A percentile compares a stretch with the other conserved stretches of the same genome.
phyloP scores from a whole-genome alignment of 2,113 vertebrate species.

The Chaetura pelagica region DNA sequence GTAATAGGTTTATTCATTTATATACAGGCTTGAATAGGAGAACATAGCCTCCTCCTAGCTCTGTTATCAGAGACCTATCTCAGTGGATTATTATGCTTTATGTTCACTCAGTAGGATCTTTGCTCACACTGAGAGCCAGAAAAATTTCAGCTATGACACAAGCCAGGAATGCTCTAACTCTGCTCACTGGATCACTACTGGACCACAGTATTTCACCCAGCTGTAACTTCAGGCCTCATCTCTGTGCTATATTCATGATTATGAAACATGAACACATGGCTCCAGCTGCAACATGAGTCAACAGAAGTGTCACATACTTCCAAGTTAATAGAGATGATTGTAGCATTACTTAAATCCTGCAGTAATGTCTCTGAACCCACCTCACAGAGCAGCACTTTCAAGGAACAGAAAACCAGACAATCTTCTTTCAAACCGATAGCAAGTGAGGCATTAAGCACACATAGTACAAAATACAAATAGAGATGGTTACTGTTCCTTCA shows the following conservation, averaged over 20 bases:
- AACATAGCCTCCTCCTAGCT: background rate
- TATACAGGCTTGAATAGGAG: background rate
- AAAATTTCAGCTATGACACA: background rate
- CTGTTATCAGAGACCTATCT: background rate
- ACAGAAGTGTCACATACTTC: background rate
- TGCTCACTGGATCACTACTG: background rate
- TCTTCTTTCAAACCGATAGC: background rate
- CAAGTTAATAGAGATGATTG: background rate
- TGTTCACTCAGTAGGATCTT: background rate
- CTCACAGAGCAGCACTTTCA: background rate
- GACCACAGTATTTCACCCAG: background rate
- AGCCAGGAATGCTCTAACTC: background rate
- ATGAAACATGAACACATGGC: background rate
- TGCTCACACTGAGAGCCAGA: background rate
- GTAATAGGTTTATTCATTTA: constrained; percentile 7
- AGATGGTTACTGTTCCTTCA: background rate
- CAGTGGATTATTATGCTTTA: background rate
- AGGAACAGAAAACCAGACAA: background rate
- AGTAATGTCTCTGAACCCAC: background rate
- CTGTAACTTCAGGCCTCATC: background rate
- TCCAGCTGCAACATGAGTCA: background rate
- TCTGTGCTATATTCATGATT: background rate
- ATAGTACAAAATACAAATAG: background rate
- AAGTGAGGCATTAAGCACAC: background rate
- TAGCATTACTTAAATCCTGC: background rate